These are phyloP conservation scores for Melanotaenia trifasciata DNA, from an alignment of 2,797 vertebrate species.

Conservation along the genomic window DNA sequence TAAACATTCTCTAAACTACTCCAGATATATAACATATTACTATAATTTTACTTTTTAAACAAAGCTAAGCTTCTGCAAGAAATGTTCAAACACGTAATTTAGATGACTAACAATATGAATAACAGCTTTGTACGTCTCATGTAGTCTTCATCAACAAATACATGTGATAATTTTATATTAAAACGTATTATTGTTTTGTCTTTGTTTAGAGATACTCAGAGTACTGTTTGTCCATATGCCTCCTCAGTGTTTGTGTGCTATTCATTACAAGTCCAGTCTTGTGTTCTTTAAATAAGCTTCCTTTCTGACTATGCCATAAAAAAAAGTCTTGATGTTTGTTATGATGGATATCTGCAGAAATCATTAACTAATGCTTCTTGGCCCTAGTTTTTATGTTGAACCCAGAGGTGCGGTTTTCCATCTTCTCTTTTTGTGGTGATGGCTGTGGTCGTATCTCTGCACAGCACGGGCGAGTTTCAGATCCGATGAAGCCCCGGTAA, in stretches of 20 bases:
- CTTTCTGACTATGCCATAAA: conserved; percentile 17
- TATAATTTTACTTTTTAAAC: conserved; percentile 12
- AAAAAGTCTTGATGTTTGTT: background rate
- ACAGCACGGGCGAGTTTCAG: conserved; percentile 90
- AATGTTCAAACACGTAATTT: conserved; percentile 20
- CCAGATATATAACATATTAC: background rate
- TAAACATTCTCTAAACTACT: conserved; percentile 40
- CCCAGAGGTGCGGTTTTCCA: conserved; percentile 34
- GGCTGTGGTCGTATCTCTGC: conserved; percentile 75
- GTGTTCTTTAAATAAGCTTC: conserved; percentile 18
- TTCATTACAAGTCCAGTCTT: conserved; percentile 41
- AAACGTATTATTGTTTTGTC: conserved; percentile 52
- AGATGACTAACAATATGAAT: conserved; percentile 73
- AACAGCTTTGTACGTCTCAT: conserved; percentile 67
- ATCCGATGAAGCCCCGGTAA: conserved; percentile 90
- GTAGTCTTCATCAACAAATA: conserved; percentile 70
- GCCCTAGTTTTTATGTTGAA: conserved; percentile 62
- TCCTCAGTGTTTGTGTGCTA: conserved; percentile 58
- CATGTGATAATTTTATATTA: conserved; percentile 63
- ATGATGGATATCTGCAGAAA: conserved; percentile 22
- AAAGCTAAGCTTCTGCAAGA: conserved; percentile 20
- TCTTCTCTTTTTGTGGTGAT: conserved; percentile 49
- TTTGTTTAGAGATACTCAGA: conserved; percentile 49
- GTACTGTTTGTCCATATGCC: conserved; percentile 50
- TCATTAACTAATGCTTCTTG: conserved; percentile 33